Percentiles rank a stretch among this genome's conserved stretches.
phyloP scores from a whole-genome alignment of 1,140 invertebrate species.

The Bradysia coprophila region DNA sequence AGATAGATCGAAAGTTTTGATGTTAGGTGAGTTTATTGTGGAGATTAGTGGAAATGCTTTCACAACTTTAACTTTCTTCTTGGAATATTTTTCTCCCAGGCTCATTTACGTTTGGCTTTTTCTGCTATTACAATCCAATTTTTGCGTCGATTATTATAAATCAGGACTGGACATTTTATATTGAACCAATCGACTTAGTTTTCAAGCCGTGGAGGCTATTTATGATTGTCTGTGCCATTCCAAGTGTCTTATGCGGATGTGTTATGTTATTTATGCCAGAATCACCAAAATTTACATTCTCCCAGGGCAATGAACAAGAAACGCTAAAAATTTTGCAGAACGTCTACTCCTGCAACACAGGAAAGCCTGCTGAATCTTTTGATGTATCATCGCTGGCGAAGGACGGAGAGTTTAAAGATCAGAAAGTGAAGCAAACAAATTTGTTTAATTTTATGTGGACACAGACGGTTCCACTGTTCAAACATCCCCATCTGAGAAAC shows the following conservation, averaged over 20 bases:
- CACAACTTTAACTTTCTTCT: conserved; percentile 7
- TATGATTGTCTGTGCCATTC: conserved; percentile 8
- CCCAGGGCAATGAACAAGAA: conserved; percentile 32
- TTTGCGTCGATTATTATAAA: conserved; percentile 8
- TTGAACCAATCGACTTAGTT: conserved; percentile 6
- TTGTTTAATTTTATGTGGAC: too few relatives aligned
- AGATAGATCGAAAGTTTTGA: too few relatives aligned
- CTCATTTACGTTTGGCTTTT: conserved; percentile 9
- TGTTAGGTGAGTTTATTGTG: too few relatives aligned
- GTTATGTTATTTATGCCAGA: conserved; percentile 38
- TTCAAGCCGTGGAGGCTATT: conserved; percentile 11
- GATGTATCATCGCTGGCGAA: too few relatives aligned
- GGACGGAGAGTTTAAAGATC: too few relatives aligned
- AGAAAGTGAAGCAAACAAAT: too few relatives aligned
- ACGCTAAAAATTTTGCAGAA: conserved; percentile 32
- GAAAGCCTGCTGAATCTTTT: too few relatives aligned
- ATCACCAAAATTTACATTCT: conserved; percentile 52
- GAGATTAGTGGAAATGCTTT: too few relatives aligned
- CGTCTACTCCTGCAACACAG: too few relatives aligned
- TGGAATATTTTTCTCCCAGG: conserved; percentile 7
- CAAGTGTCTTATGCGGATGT: conserved; percentile 9
- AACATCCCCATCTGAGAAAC: too few relatives aligned
- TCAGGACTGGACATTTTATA: conserved; percentile 7
- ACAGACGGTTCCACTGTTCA: too few relatives aligned
- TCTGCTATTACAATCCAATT: conserved; percentile 7